phyloP scores from a whole-genome alignment of 2,113 vertebrate genomes.

The Halcyon senegalensis region DNA sequence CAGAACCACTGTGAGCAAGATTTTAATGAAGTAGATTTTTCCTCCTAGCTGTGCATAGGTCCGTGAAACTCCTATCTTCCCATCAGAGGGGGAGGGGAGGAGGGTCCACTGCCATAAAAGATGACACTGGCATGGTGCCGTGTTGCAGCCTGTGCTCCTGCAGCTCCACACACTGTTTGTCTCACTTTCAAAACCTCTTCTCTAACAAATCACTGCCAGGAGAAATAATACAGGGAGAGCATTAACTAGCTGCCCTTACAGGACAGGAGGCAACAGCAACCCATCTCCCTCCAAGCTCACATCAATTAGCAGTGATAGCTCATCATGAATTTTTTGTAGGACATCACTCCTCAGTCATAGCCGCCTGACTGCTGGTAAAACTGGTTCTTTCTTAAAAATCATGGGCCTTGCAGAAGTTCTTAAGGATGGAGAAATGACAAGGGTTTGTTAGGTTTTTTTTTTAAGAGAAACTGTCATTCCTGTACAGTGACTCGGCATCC shows the following conservation, averaged over 20 bases:
- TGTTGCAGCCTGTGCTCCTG: not conserved
- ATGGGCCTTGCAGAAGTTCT: not conserved
- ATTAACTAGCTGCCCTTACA: not conserved
- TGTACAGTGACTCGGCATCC: not conserved
- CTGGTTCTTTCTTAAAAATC: not conserved
- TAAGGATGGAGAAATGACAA: not conserved
- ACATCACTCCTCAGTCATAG: not conserved
- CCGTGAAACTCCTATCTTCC: not conserved
- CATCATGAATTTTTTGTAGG: not conserved
- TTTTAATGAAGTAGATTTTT: not conserved
- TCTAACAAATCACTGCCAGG: not conserved
- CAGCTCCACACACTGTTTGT: not conserved
- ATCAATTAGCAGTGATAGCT: rapidly evolving
- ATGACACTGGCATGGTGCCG: rapidly evolving
- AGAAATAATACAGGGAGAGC: not conserved
- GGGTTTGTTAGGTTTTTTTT: not conserved
- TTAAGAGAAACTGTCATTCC: not conserved
- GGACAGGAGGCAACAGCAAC: not conserved
- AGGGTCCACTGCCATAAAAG: not conserved
- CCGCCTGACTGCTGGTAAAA: not conserved
- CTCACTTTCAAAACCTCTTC: not conserved
- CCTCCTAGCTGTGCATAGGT: not conserved
- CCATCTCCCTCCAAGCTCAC: not conserved
- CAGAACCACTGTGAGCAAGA: rapidly evolving
- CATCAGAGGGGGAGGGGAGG: not conserved